Evolutionary conservation across 2,113 vertebrate genomes (phyloP), one percentile per base, ranked within the genome.

Genomic region (Gnathonemus echidnorhynchus): DNA sequence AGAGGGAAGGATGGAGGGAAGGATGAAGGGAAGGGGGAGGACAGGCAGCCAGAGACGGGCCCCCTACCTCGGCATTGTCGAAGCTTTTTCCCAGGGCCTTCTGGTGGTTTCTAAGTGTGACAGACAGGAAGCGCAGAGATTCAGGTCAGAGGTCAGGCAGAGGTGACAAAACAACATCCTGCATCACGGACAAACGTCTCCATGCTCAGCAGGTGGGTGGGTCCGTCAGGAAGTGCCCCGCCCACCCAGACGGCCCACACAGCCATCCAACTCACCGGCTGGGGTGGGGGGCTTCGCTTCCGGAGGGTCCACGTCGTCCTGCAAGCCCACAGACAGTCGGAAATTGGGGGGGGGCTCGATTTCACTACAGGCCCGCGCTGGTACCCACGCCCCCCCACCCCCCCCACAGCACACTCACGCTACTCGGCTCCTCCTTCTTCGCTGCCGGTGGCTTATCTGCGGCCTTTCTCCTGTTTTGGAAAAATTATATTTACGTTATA

Each of bases 51-150:
- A 15, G 19, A 58, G 50, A 85, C 19, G 39, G 19, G 11, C 0
- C 39, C 15, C 6, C 91, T 92, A 98, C 97, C 97, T 96, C 45
- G 97, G 96, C 52, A 97, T 89, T 0, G 96, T 96, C 70, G 95
- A 93, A 90, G 93, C 94, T 90, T 95, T 97, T 91, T 97, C 97
- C 95, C 95, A 96, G 2, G 95, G 93, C 86, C 94, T 97, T 90
- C 93, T 96, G 53, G 94, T 89, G 24, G 91, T 66, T 56, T 97
- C 97, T 97, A 91, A 31, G 1, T 13, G 80, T 35, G 85, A 74
- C 48, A 90, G 48, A 86, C 39, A 45, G 5, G 24, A 88, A 89
- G 87, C 8, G 1, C 49, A 42, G 8, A 56, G 31, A 50, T 74
- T 90, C 2, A 48, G 70, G 87, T 42, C 1, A 19, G 58, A 52